Percentiles rank a stretch among this genome's conserved stretches.
Conservation (phyloP, 2,113 vertebrate species). For the Syngnathus typhle region DNA sequence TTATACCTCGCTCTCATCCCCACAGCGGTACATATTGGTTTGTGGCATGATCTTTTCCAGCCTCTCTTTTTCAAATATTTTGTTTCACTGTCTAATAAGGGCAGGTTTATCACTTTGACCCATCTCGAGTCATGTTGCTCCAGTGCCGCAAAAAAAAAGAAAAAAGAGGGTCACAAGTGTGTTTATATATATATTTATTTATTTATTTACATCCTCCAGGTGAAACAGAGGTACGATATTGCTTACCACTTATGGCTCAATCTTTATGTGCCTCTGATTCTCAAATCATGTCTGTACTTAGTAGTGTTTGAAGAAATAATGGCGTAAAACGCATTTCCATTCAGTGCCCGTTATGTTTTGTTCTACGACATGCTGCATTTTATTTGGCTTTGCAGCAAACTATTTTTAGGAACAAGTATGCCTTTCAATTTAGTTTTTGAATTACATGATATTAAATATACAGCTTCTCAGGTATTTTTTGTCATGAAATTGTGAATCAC, state of each 20-base stretch:
- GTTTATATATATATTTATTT: slow-evolving; percentile 66
- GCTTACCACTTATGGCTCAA: slow-evolving; percentile 40
- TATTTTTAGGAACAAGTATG: slow-evolving; percentile 31
- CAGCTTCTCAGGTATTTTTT: slow-evolving; percentile 49
- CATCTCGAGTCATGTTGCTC: slow-evolving; percentile 22
- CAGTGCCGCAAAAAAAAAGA: slow-evolving; percentile 41
- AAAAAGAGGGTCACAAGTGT: slow-evolving; percentile 29
- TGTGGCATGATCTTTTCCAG: slow-evolving; percentile 19
- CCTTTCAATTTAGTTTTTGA: slow-evolving; percentile 21
- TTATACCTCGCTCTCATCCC: slow-evolving; percentile 22
- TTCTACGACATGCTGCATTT: slow-evolving; percentile 55
- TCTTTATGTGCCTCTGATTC: slow-evolving; percentile 65
- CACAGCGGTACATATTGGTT: slow-evolving; percentile 34
- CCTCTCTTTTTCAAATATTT: slow-evolving; percentile 16
- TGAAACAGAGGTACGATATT: slow-evolving; percentile 35
- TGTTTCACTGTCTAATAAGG: slow-evolving; percentile 28
- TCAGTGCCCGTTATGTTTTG: slow-evolving; percentile 35
- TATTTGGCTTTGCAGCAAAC: slow-evolving; percentile 10
- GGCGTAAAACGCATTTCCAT: slow-evolving; percentile 45
- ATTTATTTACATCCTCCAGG: slow-evolving; percentile 51
- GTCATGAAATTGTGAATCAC: slow-evolving; percentile 23
- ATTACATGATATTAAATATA: slow-evolving; percentile 19
- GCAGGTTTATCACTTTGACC: slow-evolving; percentile 14
- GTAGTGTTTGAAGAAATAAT: slow-evolving; percentile 45
- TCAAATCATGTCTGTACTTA: slow-evolving; percentile 56